Base-by-base conservation (phyloP, 2,888 invertebrate species). In the Carpatolechia fugitivella region DNA sequence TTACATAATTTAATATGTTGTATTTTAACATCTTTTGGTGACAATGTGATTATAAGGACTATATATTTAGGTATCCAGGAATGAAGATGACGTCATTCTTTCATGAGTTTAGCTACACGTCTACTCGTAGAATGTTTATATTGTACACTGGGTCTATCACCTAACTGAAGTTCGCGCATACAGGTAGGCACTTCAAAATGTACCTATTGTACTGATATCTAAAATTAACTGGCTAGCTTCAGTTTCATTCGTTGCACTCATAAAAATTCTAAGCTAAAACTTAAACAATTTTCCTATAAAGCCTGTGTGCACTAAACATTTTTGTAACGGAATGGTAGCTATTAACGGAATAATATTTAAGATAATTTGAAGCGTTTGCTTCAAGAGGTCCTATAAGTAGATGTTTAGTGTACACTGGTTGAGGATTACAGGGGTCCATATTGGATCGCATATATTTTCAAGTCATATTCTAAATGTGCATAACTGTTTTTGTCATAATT, bases 271-370 rank as follows among this genome's bases (percentile, higher is more conserved):
- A 50, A 50, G 50, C 50, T 50, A 50, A 50, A 50, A 36, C 14
- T 11, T 24, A 29, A 38, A 36, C 18, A 3, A 24, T 33, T 20
- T n/a, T 24, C 13, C 8, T 30, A 29, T 29, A 11, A 38, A 13
- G 38, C 38, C 47, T n/a, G 31, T 30, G 47, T 47, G 72, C 69
- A 47, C 47, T 47, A 31, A 31, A 47, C 30, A 47, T 13, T 47
- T 47, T 47, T 1, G 10, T 11, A 10, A 33, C 33, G 33, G n/a
- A n/a, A 8, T 33, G 8, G 3, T 8, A 10, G 33, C 10, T 33
- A 10, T 10, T 33, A 33, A 33, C n/a, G n/a, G n/a, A n/a, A n/a
- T n/a, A n/a, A n/a, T n/a, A n/a, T n/a, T n/a, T n/a, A n/a, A n/a
- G n/a, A n/a, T n/a, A n/a, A n/a, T n/a, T n/a, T n/a, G n/a, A n/a